Conservation (phyloP, 2,113 vertebrate species). For the Peromyscus californicus region DNA sequence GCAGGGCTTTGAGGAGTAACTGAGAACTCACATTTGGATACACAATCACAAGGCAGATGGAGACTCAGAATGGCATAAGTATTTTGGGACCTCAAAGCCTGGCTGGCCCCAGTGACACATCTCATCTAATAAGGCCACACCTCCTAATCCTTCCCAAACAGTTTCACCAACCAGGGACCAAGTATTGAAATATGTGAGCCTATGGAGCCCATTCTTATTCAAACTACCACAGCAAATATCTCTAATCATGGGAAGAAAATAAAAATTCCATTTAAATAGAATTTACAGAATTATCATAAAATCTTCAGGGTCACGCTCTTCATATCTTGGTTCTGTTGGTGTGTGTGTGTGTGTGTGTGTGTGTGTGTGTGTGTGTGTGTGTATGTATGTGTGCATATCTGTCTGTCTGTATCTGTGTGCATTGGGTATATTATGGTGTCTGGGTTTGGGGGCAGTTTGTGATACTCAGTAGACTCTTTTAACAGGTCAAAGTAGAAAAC, state of each 20-base stretch:
- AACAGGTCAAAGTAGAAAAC: slow-evolving; percentile 36
- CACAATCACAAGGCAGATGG: neutral
- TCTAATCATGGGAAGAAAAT: slow-evolving; percentile 24
- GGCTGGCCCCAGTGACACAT: neutral
- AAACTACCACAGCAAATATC: neutral
- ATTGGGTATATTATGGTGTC: neutral
- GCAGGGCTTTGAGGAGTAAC: neutral
- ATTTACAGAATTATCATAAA: slow-evolving; percentile 52
- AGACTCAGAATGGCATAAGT: neutral
- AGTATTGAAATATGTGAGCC: neutral
- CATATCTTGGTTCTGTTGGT: neutral
- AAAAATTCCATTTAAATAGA: neutral
- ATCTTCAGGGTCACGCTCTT: neutral
- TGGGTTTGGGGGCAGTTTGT: neutral
- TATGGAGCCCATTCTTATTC: neutral
- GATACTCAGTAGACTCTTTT: slow-evolving; percentile 12
- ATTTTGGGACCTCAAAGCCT: neutral
- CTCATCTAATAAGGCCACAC: neutral
- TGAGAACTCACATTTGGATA: neutral
- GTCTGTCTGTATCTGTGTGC: neutral
- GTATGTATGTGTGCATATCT: neutral
- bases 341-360: neutral
- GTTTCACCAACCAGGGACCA: neutral
- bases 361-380: neutral
- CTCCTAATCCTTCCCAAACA: neutral